Conservation (phyloP, 2,113 vertebrate genomes). For the Suncus etruscus region DNA sequence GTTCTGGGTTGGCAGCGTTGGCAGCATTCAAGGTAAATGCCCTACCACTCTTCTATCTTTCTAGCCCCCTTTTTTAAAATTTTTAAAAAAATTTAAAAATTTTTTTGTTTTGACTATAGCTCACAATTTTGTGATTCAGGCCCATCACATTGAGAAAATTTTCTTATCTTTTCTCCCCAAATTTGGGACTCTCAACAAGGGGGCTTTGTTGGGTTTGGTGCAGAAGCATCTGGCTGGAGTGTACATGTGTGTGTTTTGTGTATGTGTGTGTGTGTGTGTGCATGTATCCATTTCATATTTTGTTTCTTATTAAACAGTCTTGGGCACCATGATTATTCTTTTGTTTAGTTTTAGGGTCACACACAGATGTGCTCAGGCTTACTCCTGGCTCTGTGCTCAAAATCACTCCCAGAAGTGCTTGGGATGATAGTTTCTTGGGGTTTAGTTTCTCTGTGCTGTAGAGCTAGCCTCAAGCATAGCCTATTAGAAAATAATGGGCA, state of each 20-base stretch:
- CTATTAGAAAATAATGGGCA: no score
- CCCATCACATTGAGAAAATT: not conserved
- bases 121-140: not conserved
- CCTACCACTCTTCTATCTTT: no score
- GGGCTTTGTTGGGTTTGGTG: not conserved
- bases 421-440: no score
- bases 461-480: no score
- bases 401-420: no score
- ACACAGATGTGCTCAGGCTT: no score
- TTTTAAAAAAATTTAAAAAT: not conserved
- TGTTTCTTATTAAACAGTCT: not conserved
- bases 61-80: no score
- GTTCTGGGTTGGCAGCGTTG: no score
- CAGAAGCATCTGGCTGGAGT: not conserved
- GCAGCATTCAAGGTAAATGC: no score
- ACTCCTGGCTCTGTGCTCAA: no score
- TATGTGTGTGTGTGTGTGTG: rapidly evolving
- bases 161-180: not conserved
- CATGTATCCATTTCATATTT: not conserved
- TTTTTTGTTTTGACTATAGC: no score
- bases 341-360: not conserved
- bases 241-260: not conserved
- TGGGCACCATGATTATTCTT: not conserved
- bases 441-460: no score
- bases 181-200: not conserved